Percentiles rank a stretch among this genome's conserved stretches.
These are phyloP conservation scores for Setophaga petechia DNA, from an alignment of 2,113 vertebrate species.

Conservation along the genomic window DNA sequence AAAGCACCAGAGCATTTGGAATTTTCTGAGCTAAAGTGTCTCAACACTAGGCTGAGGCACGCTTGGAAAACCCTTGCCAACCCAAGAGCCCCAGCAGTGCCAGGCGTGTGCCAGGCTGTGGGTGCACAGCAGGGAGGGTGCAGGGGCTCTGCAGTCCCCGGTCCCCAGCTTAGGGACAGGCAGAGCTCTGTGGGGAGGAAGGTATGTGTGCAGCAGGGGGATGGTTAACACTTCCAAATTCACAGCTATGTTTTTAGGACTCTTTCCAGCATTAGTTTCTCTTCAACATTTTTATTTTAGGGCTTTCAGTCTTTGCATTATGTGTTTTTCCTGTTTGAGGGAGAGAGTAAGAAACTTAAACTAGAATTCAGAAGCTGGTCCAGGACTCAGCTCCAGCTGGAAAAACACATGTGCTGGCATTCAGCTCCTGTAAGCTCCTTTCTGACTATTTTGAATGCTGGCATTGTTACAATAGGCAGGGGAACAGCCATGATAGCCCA, in stretches of 20 bases:
- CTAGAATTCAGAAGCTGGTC: constrained; percentile 65
- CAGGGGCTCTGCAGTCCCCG: accelerated
- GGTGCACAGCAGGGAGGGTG: background rate
- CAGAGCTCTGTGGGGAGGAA: background rate
- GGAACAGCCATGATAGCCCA: constrained; percentile 66
- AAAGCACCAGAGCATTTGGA: background rate
- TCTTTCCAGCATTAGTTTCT: constrained; percentile 56
- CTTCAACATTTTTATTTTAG: constrained; percentile 65
- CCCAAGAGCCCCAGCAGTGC: accelerated
- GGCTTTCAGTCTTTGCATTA: constrained; percentile 60
- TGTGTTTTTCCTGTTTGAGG: constrained; percentile 65
- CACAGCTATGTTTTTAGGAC: constrained; percentile 24
- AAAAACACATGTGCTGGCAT: constrained; percentile 74
- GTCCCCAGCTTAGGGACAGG: accelerated
- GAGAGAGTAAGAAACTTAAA: constrained; percentile 68
- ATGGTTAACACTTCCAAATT: constrained; percentile 26
- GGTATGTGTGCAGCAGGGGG: constrained; percentile 5
- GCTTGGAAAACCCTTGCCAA: background rate
- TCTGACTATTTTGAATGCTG: constrained; percentile 70
- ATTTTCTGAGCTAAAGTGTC: background rate
- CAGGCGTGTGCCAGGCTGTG: background rate
- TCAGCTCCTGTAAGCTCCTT: constrained; percentile 66
- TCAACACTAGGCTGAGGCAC: background rate
- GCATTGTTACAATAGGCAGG: constrained; percentile 69
- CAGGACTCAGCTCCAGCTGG: constrained; percentile 63